These are phyloP conservation scores for Apostichopus leukothele DNA, from an alignment of 53 echinoderm and acorn worm genomes.

Conservation along the genomic window DNA sequence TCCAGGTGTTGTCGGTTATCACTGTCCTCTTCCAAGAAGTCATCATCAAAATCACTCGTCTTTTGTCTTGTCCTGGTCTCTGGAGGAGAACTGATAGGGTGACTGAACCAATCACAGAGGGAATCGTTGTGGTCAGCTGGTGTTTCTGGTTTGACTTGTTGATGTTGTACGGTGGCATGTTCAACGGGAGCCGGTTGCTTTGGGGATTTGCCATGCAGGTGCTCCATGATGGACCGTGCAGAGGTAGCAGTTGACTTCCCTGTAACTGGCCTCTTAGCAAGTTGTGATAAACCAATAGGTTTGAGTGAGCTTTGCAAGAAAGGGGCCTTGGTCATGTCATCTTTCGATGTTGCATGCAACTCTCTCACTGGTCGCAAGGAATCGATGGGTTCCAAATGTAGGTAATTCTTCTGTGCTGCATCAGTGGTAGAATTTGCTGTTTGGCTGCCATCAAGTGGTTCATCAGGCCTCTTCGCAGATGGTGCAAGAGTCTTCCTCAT, in stretches of 20 bases:
- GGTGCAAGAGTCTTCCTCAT: too few relatives aligned
- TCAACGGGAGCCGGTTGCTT: neutral
- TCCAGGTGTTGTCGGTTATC: neutral
- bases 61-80: neutral
- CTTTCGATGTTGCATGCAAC: neutral
- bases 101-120: neutral
- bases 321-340: neutral
- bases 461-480: too few relatives aligned
- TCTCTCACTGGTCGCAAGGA: neutral
- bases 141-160: neutral
- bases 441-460: too few relatives aligned
- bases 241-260: too few relatives aligned
- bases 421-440: too few relatives aligned
- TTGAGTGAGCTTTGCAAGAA: too few relatives aligned
- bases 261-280: too few relatives aligned
- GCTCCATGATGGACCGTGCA: neutral
- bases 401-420: too few relatives aligned
- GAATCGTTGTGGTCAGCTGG: neutral
- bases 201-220: neutral
- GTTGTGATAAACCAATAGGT: too few relatives aligned
- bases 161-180: neutral
- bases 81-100: neutral
- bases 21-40: neutral
- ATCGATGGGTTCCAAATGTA: neutral
- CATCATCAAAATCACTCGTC: neutral